Base-by-base conservation (phyloP, 1,140 invertebrate species). In the Notospermus geniculatus region DNA sequence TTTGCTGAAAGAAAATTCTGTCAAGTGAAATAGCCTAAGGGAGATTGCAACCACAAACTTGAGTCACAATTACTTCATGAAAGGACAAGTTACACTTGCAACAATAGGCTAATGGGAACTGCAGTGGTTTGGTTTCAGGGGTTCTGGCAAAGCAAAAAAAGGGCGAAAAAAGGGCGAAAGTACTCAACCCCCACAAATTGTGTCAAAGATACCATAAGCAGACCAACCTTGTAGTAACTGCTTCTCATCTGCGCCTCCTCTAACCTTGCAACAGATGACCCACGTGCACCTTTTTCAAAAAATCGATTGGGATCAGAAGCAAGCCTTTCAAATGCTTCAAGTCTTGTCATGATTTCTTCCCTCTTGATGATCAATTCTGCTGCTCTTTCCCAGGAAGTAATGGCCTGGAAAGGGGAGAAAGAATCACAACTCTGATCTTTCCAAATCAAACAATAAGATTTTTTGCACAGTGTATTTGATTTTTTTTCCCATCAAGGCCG, bases 241-340 rank as follows among this genome's bases (percentile, higher is more conserved):
- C 75, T 74, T 65, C 79, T 62, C 30, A 74, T 68, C 62, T 70
- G 69, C 2, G 77, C 75, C 64, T 81, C 80, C 28, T 80, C 69
- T 36, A 80, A 60, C 52, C 79, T 65, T 39, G 72, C 70, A 7
- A 74, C 72, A 46, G 78, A 78, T 58, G 77, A 79, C 32, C 76
- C 73, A 46, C 75, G 74, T 32, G 62, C 60, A 54, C 76, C 76
- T 76, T 63, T 22, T 54, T 75, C 71, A 72, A 81, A 80, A 68
- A 81, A 81, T 64, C 80, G 70, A 64, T 79, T 80, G 13, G 79
- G 79, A 66, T 82, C 79, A 17, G 78, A 81, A 5, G 79, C 80
- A 19, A 68, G 60, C 55, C 79, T 65, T 69, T 82, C 80, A 78
- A 82, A 82, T 54, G 72, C 72, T 65, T 82, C 80, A 45, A 82